Evolutionary conservation across 2,888 invertebrate genomes (phyloP).

Genomic region (Macropis europaea): DNA sequence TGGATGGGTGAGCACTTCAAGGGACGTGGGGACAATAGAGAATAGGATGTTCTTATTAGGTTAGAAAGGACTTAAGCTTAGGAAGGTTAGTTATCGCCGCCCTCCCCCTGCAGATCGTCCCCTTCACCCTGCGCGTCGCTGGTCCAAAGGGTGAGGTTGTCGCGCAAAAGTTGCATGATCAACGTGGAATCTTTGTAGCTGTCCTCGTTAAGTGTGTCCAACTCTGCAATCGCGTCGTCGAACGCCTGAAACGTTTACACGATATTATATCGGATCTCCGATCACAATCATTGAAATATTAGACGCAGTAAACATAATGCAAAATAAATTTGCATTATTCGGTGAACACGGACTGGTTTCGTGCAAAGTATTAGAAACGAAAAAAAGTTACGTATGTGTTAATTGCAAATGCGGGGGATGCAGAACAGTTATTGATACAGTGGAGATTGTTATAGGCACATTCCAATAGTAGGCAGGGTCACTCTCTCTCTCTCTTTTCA

Average conservation of each 20-base stretch:
- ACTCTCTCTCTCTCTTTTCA: background rate
- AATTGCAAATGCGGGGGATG: slow-evolving; percentile 9
- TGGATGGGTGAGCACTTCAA: slow-evolving; percentile 71
- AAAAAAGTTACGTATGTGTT: background rate
- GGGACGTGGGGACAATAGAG: slow-evolving; percentile 77
- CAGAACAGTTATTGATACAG: slow-evolving; percentile 66
- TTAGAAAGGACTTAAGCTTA: slow-evolving; percentile 80
- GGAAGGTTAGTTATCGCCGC: slow-evolving; percentile 93
- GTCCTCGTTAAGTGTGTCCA: slow-evolving; percentile 99
- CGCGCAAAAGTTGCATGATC: slow-evolving; percentile 99
- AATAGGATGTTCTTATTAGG: slow-evolving; percentile 78
- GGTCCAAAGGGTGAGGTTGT: slow-evolving; percentile 97
- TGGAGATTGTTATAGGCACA: slow-evolving; percentile 50
- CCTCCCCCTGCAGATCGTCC: slow-evolving; percentile 97
- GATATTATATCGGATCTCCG: background rate
- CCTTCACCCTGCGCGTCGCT: slow-evolving; percentile 97
- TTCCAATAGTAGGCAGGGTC: background rate
- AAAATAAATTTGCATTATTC: too few species aligned
- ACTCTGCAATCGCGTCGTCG: slow-evolving; percentile 99
- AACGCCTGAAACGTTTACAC: slow-evolving; percentile 88
- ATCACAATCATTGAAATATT: too few species aligned
- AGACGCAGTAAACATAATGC: too few species aligned
- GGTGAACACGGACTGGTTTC: background rate
- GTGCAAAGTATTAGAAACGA: background rate
- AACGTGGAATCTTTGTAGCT: slow-evolving; percentile 99